A percentile compares a stretch with the other conserved stretches of the same genome.
These are phyloP conservation scores for Threskiornis aethiopicus DNA, from an alignment of 2,797 vertebrate genomes.

Conservation along the genomic window DNA sequence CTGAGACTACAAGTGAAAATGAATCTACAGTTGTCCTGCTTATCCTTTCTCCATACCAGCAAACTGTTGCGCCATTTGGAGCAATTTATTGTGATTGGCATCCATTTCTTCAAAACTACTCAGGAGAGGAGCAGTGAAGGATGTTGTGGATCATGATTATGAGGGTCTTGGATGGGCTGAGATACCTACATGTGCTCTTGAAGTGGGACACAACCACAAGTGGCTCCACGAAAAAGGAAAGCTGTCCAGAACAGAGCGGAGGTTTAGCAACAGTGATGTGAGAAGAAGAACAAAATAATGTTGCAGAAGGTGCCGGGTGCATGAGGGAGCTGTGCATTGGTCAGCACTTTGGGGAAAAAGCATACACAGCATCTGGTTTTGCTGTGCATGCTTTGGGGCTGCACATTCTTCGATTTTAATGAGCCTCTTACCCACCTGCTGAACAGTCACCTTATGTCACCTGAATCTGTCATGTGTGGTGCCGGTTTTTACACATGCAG, in stretches of 20 bases:
- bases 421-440: not conserved
- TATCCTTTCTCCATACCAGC: constrained; percentile 25
- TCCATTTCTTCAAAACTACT: not conserved
- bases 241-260: not conserved
- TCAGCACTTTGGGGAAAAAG: not conserved
- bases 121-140: not conserved
- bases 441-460: constrained; percentile 5
- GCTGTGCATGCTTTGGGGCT: not conserved
- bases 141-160: not conserved
- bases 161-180: not conserved
- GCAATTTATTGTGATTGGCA: constrained; percentile 10
- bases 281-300: not conserved
- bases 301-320: not conserved
- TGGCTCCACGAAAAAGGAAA: not conserved
- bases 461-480: not conserved
- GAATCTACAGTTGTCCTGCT: constrained; percentile 6
- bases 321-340: not conserved
- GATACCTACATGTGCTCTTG: not conserved
- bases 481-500: not conserved
- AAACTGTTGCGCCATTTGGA: constrained; percentile 19
- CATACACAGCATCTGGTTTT: not conserved
- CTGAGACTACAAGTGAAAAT: constrained; percentile 19
- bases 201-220: not conserved
- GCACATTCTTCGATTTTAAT: not conserved
- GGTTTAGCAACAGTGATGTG: not conserved